Evolutionary conservation across 2,888 invertebrate species (phyloP).

Genomic region (Argyresthia albistria): DNA sequence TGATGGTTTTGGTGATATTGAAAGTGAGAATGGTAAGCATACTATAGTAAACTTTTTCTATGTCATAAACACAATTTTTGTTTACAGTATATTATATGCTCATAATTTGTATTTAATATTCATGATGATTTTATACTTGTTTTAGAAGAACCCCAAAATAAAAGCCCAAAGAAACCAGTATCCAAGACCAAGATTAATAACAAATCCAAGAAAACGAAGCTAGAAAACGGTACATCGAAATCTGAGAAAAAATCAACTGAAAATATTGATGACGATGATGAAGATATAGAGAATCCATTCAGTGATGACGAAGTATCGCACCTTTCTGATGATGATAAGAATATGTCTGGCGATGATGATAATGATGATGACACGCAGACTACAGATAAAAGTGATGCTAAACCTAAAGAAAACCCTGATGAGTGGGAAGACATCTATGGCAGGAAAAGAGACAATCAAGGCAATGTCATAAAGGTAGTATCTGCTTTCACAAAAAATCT

Average conservation of each 20-base stretch:
- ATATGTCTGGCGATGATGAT: constrained; percentile 16
- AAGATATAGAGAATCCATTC: constrained; percentile 20
- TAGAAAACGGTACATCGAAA: constrained; percentile 15
- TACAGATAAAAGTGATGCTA: constrained; percentile 18
- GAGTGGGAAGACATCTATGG: constrained; percentile 96
- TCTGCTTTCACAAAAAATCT: no score
- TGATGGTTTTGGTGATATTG: constrained; percentile 10
- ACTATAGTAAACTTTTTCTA: constrained; percentile 4
- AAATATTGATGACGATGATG: constrained; percentile 3
- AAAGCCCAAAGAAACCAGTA: not conserved
- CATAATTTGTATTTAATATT: not conserved
- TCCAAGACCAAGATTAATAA: not conserved
- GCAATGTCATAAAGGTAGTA: constrained; percentile 78
- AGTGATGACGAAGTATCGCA: constrained; percentile 64
- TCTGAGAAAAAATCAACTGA: constrained; percentile 14
- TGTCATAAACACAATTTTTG: no score
- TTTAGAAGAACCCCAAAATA: not conserved
- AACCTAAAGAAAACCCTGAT: constrained; percentile 38
- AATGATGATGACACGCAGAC: constrained; percentile 8
- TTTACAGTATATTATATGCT: constrained; percentile 10
- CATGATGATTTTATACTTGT: not conserved
- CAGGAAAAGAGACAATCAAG: constrained; percentile 83
- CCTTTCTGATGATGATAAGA: constrained; percentile 35
- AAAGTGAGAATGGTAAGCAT: constrained; percentile 28
- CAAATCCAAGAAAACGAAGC: not conserved